These are phyloP conservation scores for Anolis carolinensis DNA, from an alignment of 2,113 vertebrate species.

Conservation along the genomic window DNA sequence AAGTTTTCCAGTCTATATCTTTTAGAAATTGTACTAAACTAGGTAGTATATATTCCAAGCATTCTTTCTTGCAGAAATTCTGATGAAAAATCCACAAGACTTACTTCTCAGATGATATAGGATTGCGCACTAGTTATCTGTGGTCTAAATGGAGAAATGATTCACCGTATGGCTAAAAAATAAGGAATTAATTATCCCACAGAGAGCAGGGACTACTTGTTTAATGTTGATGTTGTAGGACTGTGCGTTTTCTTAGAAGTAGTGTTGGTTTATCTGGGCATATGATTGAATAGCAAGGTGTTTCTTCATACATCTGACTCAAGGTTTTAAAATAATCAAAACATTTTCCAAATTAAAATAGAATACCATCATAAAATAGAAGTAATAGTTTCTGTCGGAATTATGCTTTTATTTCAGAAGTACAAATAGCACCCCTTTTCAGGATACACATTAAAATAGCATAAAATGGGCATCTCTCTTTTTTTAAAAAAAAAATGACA, in stretches of 20 bases:
- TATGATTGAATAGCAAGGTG: background rate
- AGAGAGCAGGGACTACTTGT: no score
- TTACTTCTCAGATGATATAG: background rate
- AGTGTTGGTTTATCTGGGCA: slow-evolving; percentile 14
- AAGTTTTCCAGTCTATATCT: background rate
- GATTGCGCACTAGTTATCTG: background rate
- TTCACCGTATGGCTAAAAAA: no score
- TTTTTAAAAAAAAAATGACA: background rate
- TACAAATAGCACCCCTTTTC: background rate
- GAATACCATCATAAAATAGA: slow-evolving; percentile 23
- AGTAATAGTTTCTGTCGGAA: background rate
- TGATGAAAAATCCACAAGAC: background rate
- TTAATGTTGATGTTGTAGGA: slow-evolving; percentile 1
- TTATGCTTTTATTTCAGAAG: background rate
- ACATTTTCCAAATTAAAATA: background rate
- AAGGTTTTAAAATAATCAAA: slow-evolving; percentile 25
- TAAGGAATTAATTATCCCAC: no score
- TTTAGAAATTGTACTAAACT: background rate
- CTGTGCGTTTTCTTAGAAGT: slow-evolving; percentile 20
- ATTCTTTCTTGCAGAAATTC: background rate
- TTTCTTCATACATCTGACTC: slow-evolving; percentile 18
- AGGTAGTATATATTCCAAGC: background rate
- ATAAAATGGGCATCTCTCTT: background rate
- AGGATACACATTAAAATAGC: background rate
- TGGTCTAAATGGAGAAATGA: no score